Evolutionary conservation across 1,140 invertebrate genomes (phyloP).

Genomic region (Antheraea pernyi): DNA sequence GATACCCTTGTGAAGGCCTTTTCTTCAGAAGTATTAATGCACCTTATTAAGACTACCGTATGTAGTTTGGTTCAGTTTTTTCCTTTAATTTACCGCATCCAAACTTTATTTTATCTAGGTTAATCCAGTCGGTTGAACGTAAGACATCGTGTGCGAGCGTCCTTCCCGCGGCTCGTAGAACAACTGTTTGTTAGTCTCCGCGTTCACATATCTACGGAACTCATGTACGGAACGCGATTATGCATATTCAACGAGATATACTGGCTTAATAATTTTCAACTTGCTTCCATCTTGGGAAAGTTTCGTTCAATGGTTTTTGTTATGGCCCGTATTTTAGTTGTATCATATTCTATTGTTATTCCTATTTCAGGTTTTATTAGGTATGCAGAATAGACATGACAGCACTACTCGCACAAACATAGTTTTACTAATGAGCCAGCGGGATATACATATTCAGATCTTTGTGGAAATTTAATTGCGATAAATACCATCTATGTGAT

Average conservation of each 20-base stretch:
- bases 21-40: too few relatives aligned
- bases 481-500: too few relatives aligned
- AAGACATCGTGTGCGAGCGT: slow-evolving; percentile 57
- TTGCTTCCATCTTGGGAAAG: neutral
- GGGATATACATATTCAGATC: too few relatives aligned
- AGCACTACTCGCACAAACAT: too few relatives aligned
- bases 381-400: too few relatives aligned
- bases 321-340: neutral
- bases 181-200: slow-evolving; percentile 66
- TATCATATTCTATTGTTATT: neutral
- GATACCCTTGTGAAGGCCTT: too few relatives aligned
- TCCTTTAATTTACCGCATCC: slow-evolving; percentile 28
- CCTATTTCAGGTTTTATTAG: neutral
- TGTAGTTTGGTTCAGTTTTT: too few relatives aligned
- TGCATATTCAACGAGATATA: slow-evolving; percentile 31
- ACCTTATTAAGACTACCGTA: too few relatives aligned
- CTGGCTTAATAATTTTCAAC: slow-evolving; percentile 19
- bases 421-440: too few relatives aligned
- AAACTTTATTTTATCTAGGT: slow-evolving; percentile 21
- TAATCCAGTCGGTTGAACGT: slow-evolving; percentile 66
- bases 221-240: slow-evolving; percentile 12
- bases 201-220: neutral
- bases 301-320: neutral
- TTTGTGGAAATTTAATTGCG: too few relatives aligned
- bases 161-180: slow-evolving; percentile 56